Conservation (phyloP, 2,113 vertebrate species). For the Cyprinodon tularosa region DNA sequence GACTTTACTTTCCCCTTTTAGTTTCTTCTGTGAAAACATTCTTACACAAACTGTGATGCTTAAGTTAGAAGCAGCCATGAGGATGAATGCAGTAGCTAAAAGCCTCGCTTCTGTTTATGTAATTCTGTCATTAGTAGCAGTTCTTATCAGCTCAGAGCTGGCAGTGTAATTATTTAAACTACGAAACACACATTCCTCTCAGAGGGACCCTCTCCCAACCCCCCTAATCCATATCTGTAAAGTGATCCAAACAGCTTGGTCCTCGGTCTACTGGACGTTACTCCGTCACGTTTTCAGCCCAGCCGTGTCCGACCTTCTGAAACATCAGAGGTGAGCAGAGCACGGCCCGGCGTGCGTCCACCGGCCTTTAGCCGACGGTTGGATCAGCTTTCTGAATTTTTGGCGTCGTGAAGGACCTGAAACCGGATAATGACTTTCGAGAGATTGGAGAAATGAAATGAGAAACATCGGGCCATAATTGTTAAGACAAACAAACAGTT, state of each 20-base stretch:
- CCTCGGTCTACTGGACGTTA: slow-evolving; percentile 34
- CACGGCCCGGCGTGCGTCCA: slow-evolving; percentile 36
- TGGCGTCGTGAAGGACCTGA: slow-evolving; percentile 65
- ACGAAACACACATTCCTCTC: slow-evolving; percentile 21
- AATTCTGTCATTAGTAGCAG: slow-evolving; percentile 50
- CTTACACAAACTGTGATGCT: slow-evolving; percentile 10
- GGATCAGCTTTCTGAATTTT: slow-evolving; percentile 56
- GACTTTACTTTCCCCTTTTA: slow-evolving; percentile 26
- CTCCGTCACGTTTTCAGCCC: slow-evolving; percentile 50
- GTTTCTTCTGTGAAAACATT: slow-evolving; percentile 32
- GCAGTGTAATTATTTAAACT: slow-evolving; percentile 51
- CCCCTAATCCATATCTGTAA: slow-evolving; percentile 45
- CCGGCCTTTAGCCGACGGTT: slow-evolving; percentile 61
- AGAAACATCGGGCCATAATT: slow-evolving; percentile 77
- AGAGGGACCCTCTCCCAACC: slow-evolving; percentile 3
- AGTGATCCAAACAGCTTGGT: slow-evolving; percentile 55
- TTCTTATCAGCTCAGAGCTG: slow-evolving; percentile 56
- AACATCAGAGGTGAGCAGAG: slow-evolving; percentile 61
- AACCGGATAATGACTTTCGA: slow-evolving; percentile 70
- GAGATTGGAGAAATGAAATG: slow-evolving; percentile 76
- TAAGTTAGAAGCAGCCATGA: slow-evolving; percentile 11
- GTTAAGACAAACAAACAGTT: slow-evolving; percentile 80
- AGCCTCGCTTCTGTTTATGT: slow-evolving; percentile 56
- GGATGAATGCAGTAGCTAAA: slow-evolving; percentile 55
- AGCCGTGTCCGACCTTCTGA: slow-evolving; percentile 9